Base-by-base conservation (phyloP, 2,888 invertebrate genomes). In the Pemphredon lugubris region DNA sequence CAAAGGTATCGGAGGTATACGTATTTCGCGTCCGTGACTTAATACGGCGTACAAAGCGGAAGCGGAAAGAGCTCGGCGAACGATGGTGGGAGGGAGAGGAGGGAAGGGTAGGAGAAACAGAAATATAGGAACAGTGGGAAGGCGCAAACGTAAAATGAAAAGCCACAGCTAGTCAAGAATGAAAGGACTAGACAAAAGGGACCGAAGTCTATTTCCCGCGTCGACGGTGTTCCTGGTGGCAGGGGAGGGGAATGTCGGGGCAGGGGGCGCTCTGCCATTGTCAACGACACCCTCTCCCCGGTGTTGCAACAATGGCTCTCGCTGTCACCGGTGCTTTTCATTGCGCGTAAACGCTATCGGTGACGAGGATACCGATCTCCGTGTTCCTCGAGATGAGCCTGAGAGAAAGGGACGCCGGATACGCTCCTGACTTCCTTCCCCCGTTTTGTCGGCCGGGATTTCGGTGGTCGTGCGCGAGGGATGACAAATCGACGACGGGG, bases 151-250 rank as follows among this genome's bases (percentile, higher is more conserved):
- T n/a, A 34, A n/a, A 59, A 70, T 60, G 60, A 51, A 70, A 55
- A 32, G 45, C 18, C 3, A 44, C 26, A 51, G n/a, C n/a, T 54
- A 37, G 37, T 47, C 39, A 34, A n/a, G 58, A 21, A 30, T 30
- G 68, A 39, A 55, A 47, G 39, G 32, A 20, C 50, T 60, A 73
- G 79, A 79, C 78, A 79, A 79, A 79, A 61, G 77, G 42, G 20
- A 63, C n/a, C 39, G 32, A 42, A 74, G 78, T 71, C 79, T 79
- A 77, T 79, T 79, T 77, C 74, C 64, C 74, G 40, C 59, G 53
- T 44, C 34, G 63, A 45, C 55, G 66, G 63, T 63, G 57, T 48
- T 58, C 39, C 63, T 21, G 70, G 40, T 40, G 37, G 37, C 16
- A 18, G n/a, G 18, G 32, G 44, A 18, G 21, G 14, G 65, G 44